Base-by-base conservation (phyloP, 2,113 vertebrate genomes). In the Pagrus major region DNA sequence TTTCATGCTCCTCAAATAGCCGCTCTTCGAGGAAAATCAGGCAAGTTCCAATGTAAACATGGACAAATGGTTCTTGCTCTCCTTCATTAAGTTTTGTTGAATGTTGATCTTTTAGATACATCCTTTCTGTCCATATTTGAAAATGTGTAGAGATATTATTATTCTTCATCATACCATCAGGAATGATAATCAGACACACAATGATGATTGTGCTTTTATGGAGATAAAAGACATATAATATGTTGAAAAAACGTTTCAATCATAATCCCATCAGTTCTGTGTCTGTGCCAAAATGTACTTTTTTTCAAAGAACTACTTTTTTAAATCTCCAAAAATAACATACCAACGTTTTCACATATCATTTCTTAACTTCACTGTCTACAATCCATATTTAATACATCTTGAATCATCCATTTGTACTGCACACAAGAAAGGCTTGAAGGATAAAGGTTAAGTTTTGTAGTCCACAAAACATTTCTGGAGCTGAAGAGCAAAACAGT, bases 1-100 rank as follows among this genome's bases (percentile, higher is more conserved):
- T 85, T 68, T 71, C 65, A 72, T 21, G 31, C 68, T 74, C 55
- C 9, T 71, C 2, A 52, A 66, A 79, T 6, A 58, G 58, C 61
- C 52, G 59, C 66, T 78, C 16, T 64, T 76, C 37, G 27, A 7
- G 3, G n/a, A 79, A 77, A 79, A 42, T 51, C 29, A 0, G 18
- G 54, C 20, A 0, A 52, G 39, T 9, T 54, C 31, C 39, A 56
- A 39, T 25, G 44, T 46, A 60, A 75, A 85, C 61, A 71, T 25
- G 10, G 39, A 66, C 7, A 33, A 52, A 72, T 68, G 46, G 25
- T 18, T 44, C 42, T 56, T 56, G 15, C 52, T 65, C 52, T 52
- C 7, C 9, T 12, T 35, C 1, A 4, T 61, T 81, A 63, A 29
- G 46, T 14, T 61, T 63, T 29, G 31, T 41, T 55, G 3, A 72